Conservation (phyloP, 1,140 invertebrate species). For the Drosophila truncata region DNA sequence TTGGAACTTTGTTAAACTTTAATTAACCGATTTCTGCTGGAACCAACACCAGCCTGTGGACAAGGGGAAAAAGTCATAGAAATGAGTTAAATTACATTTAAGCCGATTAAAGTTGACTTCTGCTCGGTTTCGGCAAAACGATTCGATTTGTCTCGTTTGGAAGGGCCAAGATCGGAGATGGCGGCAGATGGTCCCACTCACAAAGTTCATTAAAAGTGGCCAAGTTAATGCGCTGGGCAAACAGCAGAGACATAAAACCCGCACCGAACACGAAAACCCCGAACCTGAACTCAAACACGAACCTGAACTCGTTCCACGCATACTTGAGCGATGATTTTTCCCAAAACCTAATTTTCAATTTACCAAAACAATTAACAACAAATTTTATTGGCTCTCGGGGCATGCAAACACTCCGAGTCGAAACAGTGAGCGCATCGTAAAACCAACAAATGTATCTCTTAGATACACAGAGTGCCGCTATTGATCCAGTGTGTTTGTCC, state of each 20-base stretch:
- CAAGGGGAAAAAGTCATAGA: constrained; percentile 35
- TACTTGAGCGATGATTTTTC: constrained; percentile 71
- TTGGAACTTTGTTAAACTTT: constrained; percentile 80
- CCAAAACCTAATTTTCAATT: constrained; percentile 84
- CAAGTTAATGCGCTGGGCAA: constrained; percentile 71
- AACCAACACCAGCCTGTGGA: constrained; percentile 4
- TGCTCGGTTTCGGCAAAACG: constrained; percentile 46
- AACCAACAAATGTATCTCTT: constrained; percentile 62
- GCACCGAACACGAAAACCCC: constrained; percentile 20
- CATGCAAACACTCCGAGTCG: constrained; percentile 66
- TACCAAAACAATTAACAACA: constrained; percentile 82
- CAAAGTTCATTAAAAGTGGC: constrained; percentile 73
- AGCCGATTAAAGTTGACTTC: constrained; percentile 71
- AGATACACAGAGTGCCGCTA: constrained; percentile 57
- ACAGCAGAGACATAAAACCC: constrained; percentile 50
- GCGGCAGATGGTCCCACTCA: constrained; percentile 44
- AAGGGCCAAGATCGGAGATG: constrained; percentile 42
- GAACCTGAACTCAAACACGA: constrained; percentile 8
- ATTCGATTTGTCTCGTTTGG: constrained; percentile 72
- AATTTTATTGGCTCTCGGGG: constrained; percentile 83
- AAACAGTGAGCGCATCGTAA: constrained; percentile 72
- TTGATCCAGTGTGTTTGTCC: constrained; percentile 76
- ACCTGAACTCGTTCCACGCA: constrained; percentile 46
- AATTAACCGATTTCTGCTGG: constrained; percentile 75
- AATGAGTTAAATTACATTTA: constrained; percentile 78